Conservation (phyloP, 2,113 vertebrate species). For the Myanophis thanlyinensis region DNA sequence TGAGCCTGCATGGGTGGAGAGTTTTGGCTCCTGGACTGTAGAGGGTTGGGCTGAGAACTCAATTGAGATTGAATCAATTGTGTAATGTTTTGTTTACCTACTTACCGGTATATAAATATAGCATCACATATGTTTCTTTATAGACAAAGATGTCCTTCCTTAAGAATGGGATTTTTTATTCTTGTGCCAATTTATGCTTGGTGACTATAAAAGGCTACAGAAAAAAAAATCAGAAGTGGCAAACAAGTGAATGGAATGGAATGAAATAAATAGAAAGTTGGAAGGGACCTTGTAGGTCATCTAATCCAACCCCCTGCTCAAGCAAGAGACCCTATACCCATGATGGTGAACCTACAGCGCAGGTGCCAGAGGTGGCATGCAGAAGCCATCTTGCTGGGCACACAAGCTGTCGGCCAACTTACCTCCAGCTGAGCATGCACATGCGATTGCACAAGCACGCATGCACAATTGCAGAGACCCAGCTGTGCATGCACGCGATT, state of each 20-base stretch:
- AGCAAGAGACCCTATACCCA: too few species aligned
- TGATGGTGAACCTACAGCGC: too few species aligned
- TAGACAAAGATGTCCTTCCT: not conserved
- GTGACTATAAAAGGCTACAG: not conserved
- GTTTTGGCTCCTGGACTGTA: not conserved
- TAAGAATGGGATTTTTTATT: not conserved
- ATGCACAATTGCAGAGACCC: too few species aligned
- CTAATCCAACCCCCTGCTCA: too few species aligned
- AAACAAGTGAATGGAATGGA: not conserved
- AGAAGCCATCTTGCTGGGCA: too few species aligned
- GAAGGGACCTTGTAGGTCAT: too few species aligned
- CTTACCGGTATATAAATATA: not conserved
- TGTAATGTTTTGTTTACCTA: not conserved
- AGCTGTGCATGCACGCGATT: too few species aligned
- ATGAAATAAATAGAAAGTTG: too few species aligned
- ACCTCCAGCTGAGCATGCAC: too few species aligned
- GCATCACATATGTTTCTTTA: not conserved
- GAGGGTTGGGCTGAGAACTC: not conserved
- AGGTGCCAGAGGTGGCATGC: too few species aligned
- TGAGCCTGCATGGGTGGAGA: not conserved
- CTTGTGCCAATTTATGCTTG: not conserved
- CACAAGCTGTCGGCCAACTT: too few species aligned
- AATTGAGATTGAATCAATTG: not conserved
- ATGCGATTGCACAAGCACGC: too few species aligned
- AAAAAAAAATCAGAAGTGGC: not conserved